Base-by-base conservation (phyloP, 2,797 vertebrate genomes). In the Girardinus metallicus region DNA sequence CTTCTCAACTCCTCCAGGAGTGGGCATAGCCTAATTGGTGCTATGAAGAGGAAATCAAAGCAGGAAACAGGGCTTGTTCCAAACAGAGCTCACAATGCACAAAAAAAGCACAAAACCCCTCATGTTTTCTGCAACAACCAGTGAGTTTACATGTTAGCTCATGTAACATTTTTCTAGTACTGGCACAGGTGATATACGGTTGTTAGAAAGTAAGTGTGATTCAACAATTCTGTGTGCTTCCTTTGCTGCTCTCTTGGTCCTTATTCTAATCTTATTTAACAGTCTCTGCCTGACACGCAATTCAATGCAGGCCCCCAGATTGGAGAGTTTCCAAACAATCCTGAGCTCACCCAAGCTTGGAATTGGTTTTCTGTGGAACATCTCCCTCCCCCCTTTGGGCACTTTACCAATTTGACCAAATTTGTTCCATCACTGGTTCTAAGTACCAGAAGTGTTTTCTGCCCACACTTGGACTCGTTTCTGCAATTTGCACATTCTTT, bases 321-420 rank as follows among this genome's bases (percentile, higher is more conserved):
- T 96, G 96, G 96, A 97, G 95, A 95, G 95, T 96, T 96, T 97
- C 96, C 96, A 97, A 96, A 96, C 96, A 97, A 97, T 97, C 95
- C 96, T 95, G 95, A 96, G 96, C 94, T 96, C 96, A 97, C 95
- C 96, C 96, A 96, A 95, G 96, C 96, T 97, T 97, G 95, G 96
- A 96, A 97, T 97, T 97, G 96, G 96, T 97, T 97, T 97, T 96
- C 95, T 87, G 96, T 96, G 96, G 95, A 96, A 96, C 95, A 96
- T 96, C 95, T 96, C 95, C 95, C 95, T 95, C 96, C 96, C 96
- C 96, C 96, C 96, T 96, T 96, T 95, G 95, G 96, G 96, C 96
- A 96, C 95, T 96, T 97, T 96, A 96, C 96, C 96, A 96, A 97
- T 97, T 96, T 96, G 96, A 96, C 96, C 96, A 97, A 96, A 97